Evolutionary conservation across 2,797 vertebrate species (phyloP), one percentile per base, ranked within the genome.

Genomic region (Anguilla obscura): DNA sequence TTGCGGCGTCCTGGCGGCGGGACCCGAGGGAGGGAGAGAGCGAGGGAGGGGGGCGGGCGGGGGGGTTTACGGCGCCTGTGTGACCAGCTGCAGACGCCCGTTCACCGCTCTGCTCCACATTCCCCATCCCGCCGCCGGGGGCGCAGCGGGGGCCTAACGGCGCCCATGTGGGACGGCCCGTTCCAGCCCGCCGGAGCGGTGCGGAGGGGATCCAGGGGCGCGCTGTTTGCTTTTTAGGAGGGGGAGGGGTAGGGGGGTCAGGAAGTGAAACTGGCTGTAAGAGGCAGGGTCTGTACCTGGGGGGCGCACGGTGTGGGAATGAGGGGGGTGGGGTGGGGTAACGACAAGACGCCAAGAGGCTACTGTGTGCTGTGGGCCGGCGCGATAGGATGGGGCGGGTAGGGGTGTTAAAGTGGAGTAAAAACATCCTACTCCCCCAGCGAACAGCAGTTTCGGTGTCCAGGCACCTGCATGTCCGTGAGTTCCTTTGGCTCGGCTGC

Each of bases 231-330:
- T 90, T 92, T 88, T 52, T 80, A 80, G 87, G 58, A 60, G 82
- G 71, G 9, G 58, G 84, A 18, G 12, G 52, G 52, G 12, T 54
- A 50, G 63, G 18, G 79, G 71, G 33, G 88, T 91, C 91, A 95
- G 94, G 94, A 95, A 94, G 91, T 91, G 89, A 89, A 94, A 93
- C 93, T 93, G 93, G 92, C 90, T 88, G 71, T 66, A 63, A 89
- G 88, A 87, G 87, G 84, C 85, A 85, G 71, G 90, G 91, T 63
- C 87, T 89, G 90, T 92, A 92, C 91, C 91, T 86, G 56, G 30
- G 54, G 85, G 84, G 1, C 36, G 87, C 45, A 76, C 33, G 7
- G 24, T 48, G 10, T 45, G 76, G 80, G 79, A 87, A 54, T 21
- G 7, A n/a, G 24, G 30, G 54, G 69, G 36, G 40, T 40, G n/a